Evolutionary conservation across 1,140 invertebrate genomes (phyloP).

Genomic region (Trissolcus basalis): DNA sequence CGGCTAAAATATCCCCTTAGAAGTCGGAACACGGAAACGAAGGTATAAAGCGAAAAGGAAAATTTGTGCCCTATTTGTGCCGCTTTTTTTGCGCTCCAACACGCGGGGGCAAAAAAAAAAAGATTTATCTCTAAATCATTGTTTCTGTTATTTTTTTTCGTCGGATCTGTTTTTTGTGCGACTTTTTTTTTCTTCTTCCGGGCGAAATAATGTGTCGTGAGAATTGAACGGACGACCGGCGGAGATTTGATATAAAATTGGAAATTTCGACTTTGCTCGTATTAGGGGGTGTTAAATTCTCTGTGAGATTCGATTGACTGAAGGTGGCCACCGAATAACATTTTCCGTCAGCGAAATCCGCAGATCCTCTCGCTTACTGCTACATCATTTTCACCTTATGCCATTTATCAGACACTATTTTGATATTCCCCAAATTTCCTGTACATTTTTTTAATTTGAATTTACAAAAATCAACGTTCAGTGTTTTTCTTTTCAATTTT

Average conservation of each 20-base stretch:
- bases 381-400: constrained; percentile 52
- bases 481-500: too few relatives aligned
- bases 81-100: constrained; percentile 22
- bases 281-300: constrained; percentile 74
- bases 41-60: constrained; percentile 51
- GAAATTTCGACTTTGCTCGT: constrained; percentile 70
- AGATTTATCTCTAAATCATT: background rate
- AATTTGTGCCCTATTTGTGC: constrained; percentile 37
- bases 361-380: constrained; percentile 47
- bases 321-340: constrained; percentile 64
- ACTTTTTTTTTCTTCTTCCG: constrained; percentile 43
- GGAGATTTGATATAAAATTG: constrained; percentile 73
- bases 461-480: too few relatives aligned
- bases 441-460: too few relatives aligned
- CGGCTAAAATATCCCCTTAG: constrained; percentile 54
- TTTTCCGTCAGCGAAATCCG: constrained; percentile 69
- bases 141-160: constrained; percentile 31
- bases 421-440: too few relatives aligned
- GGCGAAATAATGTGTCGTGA: constrained; percentile 39
- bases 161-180: constrained; percentile 39
- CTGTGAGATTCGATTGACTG: constrained; percentile 76
- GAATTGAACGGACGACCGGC: constrained; percentile 64
- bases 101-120: constrained; percentile 6
- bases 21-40: constrained; percentile 53
- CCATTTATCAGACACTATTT: constrained; percentile 33